Conservation (phyloP, 2,797 vertebrate genomes). For the Phaenicophaeus curvirostris region DNA sequence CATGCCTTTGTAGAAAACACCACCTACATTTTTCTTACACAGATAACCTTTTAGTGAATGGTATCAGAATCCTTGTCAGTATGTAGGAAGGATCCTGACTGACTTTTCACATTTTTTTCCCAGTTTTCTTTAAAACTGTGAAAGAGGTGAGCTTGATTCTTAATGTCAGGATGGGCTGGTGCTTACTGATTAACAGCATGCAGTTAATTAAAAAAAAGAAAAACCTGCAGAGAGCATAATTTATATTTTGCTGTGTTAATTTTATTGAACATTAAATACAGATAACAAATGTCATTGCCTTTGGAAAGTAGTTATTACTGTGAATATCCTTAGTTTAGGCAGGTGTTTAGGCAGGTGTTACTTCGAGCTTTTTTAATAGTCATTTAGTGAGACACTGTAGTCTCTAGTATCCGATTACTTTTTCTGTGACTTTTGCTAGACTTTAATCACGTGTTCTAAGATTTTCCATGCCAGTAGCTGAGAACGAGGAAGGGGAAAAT, state of each 20-base stretch:
- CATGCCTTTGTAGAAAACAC: not conserved
- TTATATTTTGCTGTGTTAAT: constrained; percentile 1
- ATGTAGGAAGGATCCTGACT: not conserved
- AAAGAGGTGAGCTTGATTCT: not conserved
- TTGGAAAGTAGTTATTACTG: not conserved
- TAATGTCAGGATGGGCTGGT: not conserved
- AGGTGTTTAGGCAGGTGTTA: not conserved
- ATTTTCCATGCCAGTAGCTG: not conserved
- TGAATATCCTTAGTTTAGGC: not conserved
- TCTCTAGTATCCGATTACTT: not conserved
- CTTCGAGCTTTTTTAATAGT: not conserved
- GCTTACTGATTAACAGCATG: constrained; percentile 8
- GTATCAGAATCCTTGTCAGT: not conserved
- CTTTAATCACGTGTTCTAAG: not conserved
- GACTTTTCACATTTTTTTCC: not conserved
- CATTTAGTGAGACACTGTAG: not conserved
- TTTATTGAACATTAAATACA: constrained; percentile 22
- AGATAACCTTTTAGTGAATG: not conserved
- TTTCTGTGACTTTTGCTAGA: not conserved
- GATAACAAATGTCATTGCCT: not conserved
- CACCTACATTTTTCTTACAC: not conserved
- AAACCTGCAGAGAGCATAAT: not conserved
- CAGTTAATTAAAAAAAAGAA: constrained; percentile 22
- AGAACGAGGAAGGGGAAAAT: not conserved
- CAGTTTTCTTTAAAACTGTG: not conserved